phyloP scores from a whole-genome alignment of 2,888 invertebrate species.

The Mesopsocus fuscifrons region DNA sequence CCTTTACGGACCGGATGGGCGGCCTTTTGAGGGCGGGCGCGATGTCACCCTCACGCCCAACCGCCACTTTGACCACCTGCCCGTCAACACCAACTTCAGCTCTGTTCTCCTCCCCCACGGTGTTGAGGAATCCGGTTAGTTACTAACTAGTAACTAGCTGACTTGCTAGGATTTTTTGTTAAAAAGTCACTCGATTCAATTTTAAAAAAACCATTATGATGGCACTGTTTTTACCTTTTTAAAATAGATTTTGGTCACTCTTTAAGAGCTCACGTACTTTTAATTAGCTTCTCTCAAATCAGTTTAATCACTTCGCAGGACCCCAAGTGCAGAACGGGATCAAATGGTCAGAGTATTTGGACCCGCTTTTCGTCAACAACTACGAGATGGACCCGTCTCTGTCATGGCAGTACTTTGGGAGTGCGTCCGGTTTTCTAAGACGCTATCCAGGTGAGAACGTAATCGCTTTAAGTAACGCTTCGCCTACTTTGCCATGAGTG shows the following conservation, averaged over 20 bases:
- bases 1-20: constrained; percentile 47
- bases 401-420: constrained; percentile 97
- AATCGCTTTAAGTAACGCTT: no score
- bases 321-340: constrained; percentile 73
- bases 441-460: constrained; percentile 66
- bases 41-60: constrained; percentile 54
- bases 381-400: constrained; percentile 69
- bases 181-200: no score
- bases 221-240: no score
- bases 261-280: no score
- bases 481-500: no score
- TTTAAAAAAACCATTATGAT: no score
- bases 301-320: no score
- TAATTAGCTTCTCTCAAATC: no score
- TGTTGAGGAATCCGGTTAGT: constrained; percentile 46
- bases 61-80: constrained; percentile 70
- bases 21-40: no score
- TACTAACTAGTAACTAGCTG: not conserved
- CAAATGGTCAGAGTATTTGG: constrained; percentile 87
- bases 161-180: not conserved
- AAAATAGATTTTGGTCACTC: no score
- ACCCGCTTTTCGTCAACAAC: constrained; percentile 74
- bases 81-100: constrained; percentile 66
- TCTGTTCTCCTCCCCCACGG: constrained; percentile 76
- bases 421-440: constrained; percentile 90